phyloP scores from a whole-genome alignment of 2,888 invertebrate species.

The Catocala fraxini region DNA sequence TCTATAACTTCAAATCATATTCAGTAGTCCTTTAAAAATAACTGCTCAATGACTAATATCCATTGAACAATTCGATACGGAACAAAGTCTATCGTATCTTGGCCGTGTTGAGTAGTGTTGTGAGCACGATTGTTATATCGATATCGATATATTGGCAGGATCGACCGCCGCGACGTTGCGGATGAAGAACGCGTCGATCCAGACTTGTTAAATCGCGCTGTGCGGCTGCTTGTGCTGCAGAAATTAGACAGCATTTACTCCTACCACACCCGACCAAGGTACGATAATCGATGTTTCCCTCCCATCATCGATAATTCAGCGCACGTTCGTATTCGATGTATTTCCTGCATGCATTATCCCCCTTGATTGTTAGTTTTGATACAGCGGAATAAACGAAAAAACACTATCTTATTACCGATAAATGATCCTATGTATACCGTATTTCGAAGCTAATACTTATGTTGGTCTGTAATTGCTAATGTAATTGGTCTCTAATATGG shows the following conservation, averaged over 20 bases:
- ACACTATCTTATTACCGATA: constrained; percentile 1
- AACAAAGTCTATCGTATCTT: constrained; percentile 67
- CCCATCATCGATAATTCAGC: constrained; percentile 56
- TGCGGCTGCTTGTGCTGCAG: constrained; percentile 87
- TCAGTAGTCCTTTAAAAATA: too few relatives aligned
- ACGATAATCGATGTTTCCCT: constrained; percentile 81
- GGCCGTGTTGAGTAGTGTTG: constrained; percentile 72
- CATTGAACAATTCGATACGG: constrained; percentile 30
- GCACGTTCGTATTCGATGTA: constrained; percentile 60
- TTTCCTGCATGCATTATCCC: constrained; percentile 58
- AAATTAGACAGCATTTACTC: constrained; percentile 88
- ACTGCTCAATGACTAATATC: background rate
- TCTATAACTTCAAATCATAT: too few relatives aligned
- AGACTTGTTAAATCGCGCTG: constrained; percentile 85
- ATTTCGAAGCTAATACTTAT: constrained; percentile 16
- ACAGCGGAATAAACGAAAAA: constrained; percentile 9
- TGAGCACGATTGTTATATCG: constrained; percentile 70
- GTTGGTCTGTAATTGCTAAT: constrained; percentile 12
- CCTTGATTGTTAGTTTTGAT: constrained; percentile 42
- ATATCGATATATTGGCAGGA: constrained; percentile 85
- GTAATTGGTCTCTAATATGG: constrained; percentile 11
- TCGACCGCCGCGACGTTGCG: constrained; percentile 83
- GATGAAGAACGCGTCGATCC: constrained; percentile 81
- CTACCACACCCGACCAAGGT: constrained; percentile 88
- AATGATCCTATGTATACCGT: constrained; percentile 19